Evolutionary conservation across 2,113 vertebrate genomes (phyloP).

Genomic region (Gavialis gangeticus): DNA sequence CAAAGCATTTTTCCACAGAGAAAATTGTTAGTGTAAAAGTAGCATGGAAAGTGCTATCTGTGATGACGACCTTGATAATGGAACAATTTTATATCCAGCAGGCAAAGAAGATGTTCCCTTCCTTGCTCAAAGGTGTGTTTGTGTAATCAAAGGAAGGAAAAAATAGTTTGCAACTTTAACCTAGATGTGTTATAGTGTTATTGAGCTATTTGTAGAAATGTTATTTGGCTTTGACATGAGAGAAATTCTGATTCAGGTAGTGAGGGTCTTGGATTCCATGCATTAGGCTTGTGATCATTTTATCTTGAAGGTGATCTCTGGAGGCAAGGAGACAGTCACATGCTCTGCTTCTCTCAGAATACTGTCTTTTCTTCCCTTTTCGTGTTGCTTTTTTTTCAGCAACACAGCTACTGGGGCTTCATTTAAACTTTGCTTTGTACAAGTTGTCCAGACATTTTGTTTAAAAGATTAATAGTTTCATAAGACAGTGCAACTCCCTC

Average conservation of each 20-base stretch:
- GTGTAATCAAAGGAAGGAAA: slow-evolving; percentile 27
- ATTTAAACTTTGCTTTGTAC: background rate
- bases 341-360: background rate
- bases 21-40: slow-evolving; percentile 5
- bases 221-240: background rate
- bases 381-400: background rate
- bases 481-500: background rate
- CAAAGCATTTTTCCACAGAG: slow-evolving; percentile 11
- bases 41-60: background rate
- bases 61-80: slow-evolving; percentile 35
- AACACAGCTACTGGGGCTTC: background rate
- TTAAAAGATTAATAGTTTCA: background rate
- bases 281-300: background rate
- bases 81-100: slow-evolving; percentile 9
- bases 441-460: background rate
- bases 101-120: background rate
- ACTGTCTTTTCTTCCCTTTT: background rate
- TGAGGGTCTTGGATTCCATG: background rate
- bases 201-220: slow-evolving; percentile 40
- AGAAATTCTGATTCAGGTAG: background rate
- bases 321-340: background rate
- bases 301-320: background rate
- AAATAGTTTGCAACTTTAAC: background rate
- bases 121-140: background rate
- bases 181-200: slow-evolving; percentile 14